These are phyloP conservation scores for Megaustenia siamemsis DNA, from an alignment of 2,888 invertebrate genomes.

Conservation along the genomic window DNA sequence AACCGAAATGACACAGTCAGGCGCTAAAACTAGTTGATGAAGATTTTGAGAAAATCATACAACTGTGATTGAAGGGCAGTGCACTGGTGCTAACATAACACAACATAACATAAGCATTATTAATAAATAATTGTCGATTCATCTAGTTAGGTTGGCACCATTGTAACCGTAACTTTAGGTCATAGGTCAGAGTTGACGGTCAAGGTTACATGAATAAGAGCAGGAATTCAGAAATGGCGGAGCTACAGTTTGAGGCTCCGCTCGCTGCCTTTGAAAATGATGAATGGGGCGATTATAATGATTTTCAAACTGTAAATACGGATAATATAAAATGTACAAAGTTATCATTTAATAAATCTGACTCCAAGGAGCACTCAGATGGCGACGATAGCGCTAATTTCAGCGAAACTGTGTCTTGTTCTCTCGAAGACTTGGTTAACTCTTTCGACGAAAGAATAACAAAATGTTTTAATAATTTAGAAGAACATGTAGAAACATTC, in stretches of 20 bases:
- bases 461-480: slow-evolving; percentile 98
- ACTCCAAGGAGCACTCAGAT: slow-evolving; percentile 63
- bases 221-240: slow-evolving; percentile 88
- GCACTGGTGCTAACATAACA: too few species aligned
- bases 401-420: slow-evolving; percentile 87
- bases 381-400: slow-evolving; percentile 83
- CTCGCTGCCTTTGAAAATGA: slow-evolving; percentile 92
- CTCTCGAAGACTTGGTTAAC: slow-evolving; percentile 98
- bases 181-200: slow-evolving; percentile 50
- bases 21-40: too few species aligned
- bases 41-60: too few species aligned
- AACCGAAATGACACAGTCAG: too few species aligned
- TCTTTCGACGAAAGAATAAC: slow-evolving; percentile 99
- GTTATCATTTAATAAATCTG: slow-evolving; percentile 71
- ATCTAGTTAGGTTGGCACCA: too few species aligned
- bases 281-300: slow-evolving; percentile 87
- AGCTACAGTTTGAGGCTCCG: slow-evolving; percentile 98
- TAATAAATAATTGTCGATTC: too few species aligned
- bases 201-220: slow-evolving; percentile 59
- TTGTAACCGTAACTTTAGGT: too few species aligned
- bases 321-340: slow-evolving; percentile 59
- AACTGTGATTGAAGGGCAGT: too few species aligned
- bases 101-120: too few species aligned
- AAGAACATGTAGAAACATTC: slow-evolving; percentile 96
- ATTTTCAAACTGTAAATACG: slow-evolving; percentile 79